Evolutionary conservation across 2,888 invertebrate genomes (phyloP), one percentile per base, ranked within the genome.

Genomic region (Colletes collaris): DNA sequence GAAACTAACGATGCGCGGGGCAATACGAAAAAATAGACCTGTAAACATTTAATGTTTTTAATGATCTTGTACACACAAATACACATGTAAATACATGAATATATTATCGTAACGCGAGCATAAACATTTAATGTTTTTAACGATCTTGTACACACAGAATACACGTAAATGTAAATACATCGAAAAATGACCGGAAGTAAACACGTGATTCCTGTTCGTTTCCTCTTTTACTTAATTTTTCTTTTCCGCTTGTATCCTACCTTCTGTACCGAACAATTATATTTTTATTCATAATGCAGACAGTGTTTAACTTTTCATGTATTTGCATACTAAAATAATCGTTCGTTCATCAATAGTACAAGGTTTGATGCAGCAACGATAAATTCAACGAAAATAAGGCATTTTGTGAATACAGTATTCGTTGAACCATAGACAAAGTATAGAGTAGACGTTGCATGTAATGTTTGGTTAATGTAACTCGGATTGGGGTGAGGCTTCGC

Each of bases 51-150:
- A 91, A 92, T 92, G 91, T 91, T 92, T 92, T 91, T 91, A 92
- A 91, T 89, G 89, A 91, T 89, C 92, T 92, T 92, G 92, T 92
- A 92, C 91, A 92, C 92, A 91, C 87, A 87, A 84, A 90, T 87
- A 87, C 86, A 90, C 88, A 89, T 92, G 91, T 92, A 92, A 91
- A 92, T 92, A 92, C 86, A 92, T 92, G 88, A 81, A 91, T 91
- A 91, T 88, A 90, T 89, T 90, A 90, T 90, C 90, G 85, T 90
- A 90, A 89, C 88, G 90, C 90, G 90, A 89, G 89, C 90, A 90
- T 91, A 90, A 91, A 92, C 91, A 91, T 92, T 92, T 91, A 91
- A 92, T 91, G 91, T 92, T 92, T 92, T 92, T 92, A 92, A 92
- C 89, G 89, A 91, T 91, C 92, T 92, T 92, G 92, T 92, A 92